Evolutionary conservation across 2,888 invertebrate genomes (phyloP).

Genomic region (Rhagophthalmus giganteus): DNA sequence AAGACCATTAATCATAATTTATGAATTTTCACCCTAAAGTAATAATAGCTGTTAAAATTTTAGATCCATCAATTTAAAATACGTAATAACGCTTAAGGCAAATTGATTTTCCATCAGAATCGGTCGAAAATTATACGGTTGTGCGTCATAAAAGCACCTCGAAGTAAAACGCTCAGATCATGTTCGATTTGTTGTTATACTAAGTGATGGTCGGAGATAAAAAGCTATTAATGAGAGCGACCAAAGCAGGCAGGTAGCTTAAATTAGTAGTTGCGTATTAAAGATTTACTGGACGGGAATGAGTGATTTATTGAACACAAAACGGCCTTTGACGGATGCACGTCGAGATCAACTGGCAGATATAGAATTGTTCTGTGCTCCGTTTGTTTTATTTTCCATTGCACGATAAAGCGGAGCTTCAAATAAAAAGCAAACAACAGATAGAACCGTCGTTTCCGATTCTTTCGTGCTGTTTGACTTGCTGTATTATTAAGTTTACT

Average conservation of each 20-base stretch:
- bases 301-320: constrained; percentile 10
- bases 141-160: constrained; percentile 2
- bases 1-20: constrained; percentile 15
- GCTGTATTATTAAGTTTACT: constrained; percentile 18
- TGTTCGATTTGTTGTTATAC: constrained; percentile 5
- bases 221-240: constrained; percentile 14
- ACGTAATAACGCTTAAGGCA: constrained; percentile 16
- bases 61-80: constrained; percentile 16
- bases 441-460: constrained; percentile 9
- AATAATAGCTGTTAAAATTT: constrained; percentile 14
- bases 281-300: constrained; percentile 7
- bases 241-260: constrained; percentile 14
- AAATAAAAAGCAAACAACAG: constrained; percentile 19
- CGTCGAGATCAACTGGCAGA: constrained; percentile 7
- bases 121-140: constrained; percentile 11
- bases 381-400: constrained; percentile 11
- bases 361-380: constrained; percentile 10
- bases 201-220: constrained; percentile 10
- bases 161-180: constrained; percentile 6
- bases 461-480: constrained; percentile 11
- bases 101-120: constrained; percentile 17
- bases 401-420: constrained; percentile 7
- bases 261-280: constrained; percentile 11
- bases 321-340: constrained; percentile 5
- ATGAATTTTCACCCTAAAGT: constrained; percentile 16